Conservation (phyloP, 2,888 invertebrate genomes). For the Lycocerus yunnanus region DNA sequence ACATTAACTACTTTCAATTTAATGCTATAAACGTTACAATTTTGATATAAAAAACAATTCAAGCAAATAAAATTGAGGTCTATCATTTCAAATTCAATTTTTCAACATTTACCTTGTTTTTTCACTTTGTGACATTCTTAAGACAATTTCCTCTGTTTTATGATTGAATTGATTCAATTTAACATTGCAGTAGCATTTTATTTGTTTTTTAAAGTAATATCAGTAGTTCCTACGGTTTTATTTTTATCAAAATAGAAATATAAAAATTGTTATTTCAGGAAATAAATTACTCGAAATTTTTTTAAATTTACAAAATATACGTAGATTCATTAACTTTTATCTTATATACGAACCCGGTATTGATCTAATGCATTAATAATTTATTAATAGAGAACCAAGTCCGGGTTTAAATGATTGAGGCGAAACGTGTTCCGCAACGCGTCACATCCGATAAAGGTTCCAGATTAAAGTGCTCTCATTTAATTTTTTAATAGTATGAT, state of each 20-base stretch:
- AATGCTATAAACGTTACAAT: neutral
- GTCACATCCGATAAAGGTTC: conserved; percentile 27
- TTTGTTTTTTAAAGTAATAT: neutral
- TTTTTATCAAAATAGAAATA: neutral
- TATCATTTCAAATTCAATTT: conserved; percentile 15
- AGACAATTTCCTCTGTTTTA: conserved; percentile 43
- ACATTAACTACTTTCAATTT: neutral
- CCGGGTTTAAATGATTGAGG: conserved; percentile 31
- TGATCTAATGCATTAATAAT: conserved; percentile 29
- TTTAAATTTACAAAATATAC: neutral
- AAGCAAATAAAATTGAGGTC: neutral
- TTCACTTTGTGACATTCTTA: conserved; percentile 36
- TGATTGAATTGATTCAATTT: conserved; percentile 42
- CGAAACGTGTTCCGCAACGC: conserved; percentile 28
- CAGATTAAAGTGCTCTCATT: conserved; percentile 29
- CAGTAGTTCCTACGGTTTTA: neutral
- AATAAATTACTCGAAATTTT: neutral
- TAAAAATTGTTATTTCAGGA: neutral
- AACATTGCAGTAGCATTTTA: conserved; percentile 13
- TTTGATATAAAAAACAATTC: neutral
- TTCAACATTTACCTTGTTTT: conserved; percentile 13
- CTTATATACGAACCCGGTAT: conserved; percentile 7
- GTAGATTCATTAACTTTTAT: neutral
- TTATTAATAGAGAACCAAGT: conserved; percentile 29
- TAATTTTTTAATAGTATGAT: conserved; percentile 29